Evolutionary conservation across 2,888 invertebrate species (phyloP), one percentile per base, ranked within the genome.

Genomic region (Marronus borbonicus): DNA sequence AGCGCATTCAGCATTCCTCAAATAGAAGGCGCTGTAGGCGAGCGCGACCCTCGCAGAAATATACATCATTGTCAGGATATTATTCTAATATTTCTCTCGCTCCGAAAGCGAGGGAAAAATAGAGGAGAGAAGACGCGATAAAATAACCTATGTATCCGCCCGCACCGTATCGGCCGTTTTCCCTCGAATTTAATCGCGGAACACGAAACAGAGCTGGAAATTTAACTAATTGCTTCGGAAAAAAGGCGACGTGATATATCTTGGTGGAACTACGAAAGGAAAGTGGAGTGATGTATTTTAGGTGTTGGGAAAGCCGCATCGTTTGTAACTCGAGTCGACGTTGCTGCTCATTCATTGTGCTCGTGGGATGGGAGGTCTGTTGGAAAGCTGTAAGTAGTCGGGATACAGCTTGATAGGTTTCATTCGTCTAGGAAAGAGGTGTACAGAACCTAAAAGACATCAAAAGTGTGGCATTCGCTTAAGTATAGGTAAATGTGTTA

Each of bases 241-340:
- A 62, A 62, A 62, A 28, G 14, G 28, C 28, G 28, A 20, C 62
- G 24, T 62, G 62, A 62, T 62, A 62, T 62, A 62, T 62, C 62
- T 62, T 14, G 20, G 5, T 14, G 7, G 55, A 20, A 20, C 28
- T 14, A 62, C 62, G 62, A 58, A 20, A 58, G 20, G 17, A 8
- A 58, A 20, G 20, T 0, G 20, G 20, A 58, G 55, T 58, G 55
- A 58, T 58, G 55, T 58, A 58, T 20, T 75, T 62, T 50, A 68
- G 50, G 28, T 28, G 49, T 50, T 83, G 82, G 81, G 80, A 83
- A 62, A 80, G 83, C 83, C 84, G 80, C 83, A 81, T 79, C 83
- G 82, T 85, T 84, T 82, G 83, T 84, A 83, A 83, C 74, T 20
- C 64, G 81, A 79, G 76, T 78, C 78, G 81, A 81, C 80, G 81